These are phyloP conservation scores for Sialia sialis DNA, from an alignment of 2,113 vertebrate genomes.

Conservation along the genomic window DNA sequence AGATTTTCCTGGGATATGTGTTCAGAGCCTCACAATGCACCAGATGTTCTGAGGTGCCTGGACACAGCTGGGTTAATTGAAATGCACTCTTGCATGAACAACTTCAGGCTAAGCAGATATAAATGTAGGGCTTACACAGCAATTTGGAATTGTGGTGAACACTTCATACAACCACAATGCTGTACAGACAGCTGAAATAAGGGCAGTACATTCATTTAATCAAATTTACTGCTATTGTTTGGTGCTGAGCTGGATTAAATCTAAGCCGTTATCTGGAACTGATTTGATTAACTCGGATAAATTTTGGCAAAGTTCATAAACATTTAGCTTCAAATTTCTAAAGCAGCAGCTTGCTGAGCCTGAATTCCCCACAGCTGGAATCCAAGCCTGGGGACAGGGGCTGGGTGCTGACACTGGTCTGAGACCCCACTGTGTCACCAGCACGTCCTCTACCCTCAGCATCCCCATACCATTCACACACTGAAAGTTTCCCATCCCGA, in stretches of 20 bases:
- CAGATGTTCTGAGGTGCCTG: not conserved
- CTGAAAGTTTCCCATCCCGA: accelerated
- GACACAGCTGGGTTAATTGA: not conserved
- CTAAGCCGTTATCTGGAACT: conserved; percentile 17
- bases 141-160: not conserved
- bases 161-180: not conserved
- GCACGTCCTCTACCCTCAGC: not conserved
- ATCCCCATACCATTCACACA: not conserved
- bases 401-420: accelerated
- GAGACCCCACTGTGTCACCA: accelerated
- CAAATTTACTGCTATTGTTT: not conserved
- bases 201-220: not conserved
- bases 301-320: not conserved
- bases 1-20: not conserved
- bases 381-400: accelerated
- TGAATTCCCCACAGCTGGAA: not conserved
- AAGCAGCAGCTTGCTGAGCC: not conserved
- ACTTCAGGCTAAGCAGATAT: not conserved
- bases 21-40: accelerated
- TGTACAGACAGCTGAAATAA: not conserved
- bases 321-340: not conserved
- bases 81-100: not conserved
- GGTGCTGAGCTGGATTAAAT: conserved; percentile 17
- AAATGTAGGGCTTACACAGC: not conserved
- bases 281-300: not conserved